These are phyloP conservation scores for Helicorthomorpha holstii DNA, from an alignment of 1,140 invertebrate species.

Conservation along the genomic window DNA sequence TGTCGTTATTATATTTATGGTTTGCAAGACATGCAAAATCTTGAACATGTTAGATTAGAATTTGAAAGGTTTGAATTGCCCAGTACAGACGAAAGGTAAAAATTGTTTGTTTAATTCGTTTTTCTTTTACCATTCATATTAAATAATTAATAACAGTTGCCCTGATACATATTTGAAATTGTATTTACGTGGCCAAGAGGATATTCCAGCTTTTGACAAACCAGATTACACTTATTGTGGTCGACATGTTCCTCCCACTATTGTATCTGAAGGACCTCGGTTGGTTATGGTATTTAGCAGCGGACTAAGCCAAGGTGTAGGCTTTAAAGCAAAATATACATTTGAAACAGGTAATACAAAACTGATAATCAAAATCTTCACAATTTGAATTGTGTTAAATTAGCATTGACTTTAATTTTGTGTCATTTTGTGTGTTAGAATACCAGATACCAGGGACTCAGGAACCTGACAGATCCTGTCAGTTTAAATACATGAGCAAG, in stretches of 20 bases:
- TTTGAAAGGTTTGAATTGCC: constrained; percentile 82
- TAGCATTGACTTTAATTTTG: too few relatives aligned
- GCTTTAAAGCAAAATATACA: constrained; percentile 77
- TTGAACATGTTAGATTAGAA: constrained; percentile 75
- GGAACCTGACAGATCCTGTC: constrained; percentile 69
- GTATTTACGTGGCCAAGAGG: constrained; percentile 80
- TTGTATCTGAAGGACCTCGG: constrained; percentile 76
- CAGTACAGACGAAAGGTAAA: constrained; percentile 22
- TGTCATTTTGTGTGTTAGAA: constrained; percentile 30
- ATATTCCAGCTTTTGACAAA: constrained; percentile 71
- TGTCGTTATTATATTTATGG: constrained; percentile 97
- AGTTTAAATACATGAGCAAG: constrained; percentile 74
- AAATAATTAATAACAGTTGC: constrained; percentile 35
- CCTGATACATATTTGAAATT: constrained; percentile 78
- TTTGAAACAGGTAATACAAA: constrained; percentile 64
- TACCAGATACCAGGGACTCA: constrained; percentile 89
- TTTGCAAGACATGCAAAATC: constrained; percentile 82
- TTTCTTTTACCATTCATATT: background rate
- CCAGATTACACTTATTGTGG: constrained; percentile 86
- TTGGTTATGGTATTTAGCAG: constrained; percentile 85
- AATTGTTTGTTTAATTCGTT: background rate
- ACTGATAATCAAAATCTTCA: too few relatives aligned
- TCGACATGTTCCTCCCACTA: constrained; percentile 39
- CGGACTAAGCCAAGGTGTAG: constrained; percentile 65
- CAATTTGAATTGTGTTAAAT: too few relatives aligned